phyloP scores from a whole-genome alignment of 2,888 invertebrate species.

The Ecliptopera silaceata region DNA sequence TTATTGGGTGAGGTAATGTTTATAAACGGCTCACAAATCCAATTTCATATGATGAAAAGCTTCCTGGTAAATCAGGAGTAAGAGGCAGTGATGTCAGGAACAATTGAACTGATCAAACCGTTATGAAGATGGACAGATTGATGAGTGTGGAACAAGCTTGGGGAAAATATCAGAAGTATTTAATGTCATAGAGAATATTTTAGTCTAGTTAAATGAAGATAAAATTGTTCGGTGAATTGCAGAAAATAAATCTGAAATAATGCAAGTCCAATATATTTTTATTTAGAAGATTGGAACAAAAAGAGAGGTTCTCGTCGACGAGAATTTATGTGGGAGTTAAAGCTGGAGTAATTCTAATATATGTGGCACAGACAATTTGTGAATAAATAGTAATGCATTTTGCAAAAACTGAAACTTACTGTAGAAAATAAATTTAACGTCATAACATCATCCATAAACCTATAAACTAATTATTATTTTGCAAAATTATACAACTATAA shows the following conservation, averaged over 20 bases:
- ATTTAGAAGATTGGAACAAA: constrained; percentile 1
- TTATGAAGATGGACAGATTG: background rate
- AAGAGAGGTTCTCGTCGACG: constrained; percentile 6
- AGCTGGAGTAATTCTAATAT: constrained; percentile 1
- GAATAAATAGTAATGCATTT: background rate
- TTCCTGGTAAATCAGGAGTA: background rate
- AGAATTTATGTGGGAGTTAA: constrained; percentile 7
- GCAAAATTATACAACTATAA: no score
- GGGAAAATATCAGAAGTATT: background rate
- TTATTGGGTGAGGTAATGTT: constrained; percentile 19
- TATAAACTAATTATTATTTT: no score
- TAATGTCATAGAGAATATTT: no score
- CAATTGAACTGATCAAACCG: background rate
- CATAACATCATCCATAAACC: no score
- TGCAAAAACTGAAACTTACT: background rate
- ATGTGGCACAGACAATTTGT: background rate
- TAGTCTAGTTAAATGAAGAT: no score
- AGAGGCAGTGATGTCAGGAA: background rate
- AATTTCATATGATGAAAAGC: background rate
- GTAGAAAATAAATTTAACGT: no score
- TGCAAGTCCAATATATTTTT: constrained; percentile 9
- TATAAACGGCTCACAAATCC: background rate
- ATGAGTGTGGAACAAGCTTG: background rate
- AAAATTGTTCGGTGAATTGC: background rate
- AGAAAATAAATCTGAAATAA: background rate